phyloP scores from a whole-genome alignment of 2,888 invertebrate species.

The Hemistola chrysoprasaria region DNA sequence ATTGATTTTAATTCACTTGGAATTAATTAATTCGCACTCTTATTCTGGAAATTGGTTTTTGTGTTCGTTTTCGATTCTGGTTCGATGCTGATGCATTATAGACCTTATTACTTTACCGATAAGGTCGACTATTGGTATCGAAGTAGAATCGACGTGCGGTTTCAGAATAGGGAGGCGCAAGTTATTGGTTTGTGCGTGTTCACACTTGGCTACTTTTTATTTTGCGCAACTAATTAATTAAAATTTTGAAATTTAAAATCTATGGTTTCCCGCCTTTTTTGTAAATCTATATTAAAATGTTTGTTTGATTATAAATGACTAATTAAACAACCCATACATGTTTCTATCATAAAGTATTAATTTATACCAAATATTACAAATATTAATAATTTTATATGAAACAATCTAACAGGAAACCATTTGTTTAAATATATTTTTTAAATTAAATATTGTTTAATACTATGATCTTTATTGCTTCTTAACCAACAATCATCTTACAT shows the following conservation, averaged over 20 bases:
- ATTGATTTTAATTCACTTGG: slow-evolving; percentile 38
- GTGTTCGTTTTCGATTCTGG: slow-evolving; percentile 32
- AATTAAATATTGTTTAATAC: too few species aligned
- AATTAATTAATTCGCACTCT: slow-evolving; percentile 49
- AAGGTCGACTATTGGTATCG: slow-evolving; percentile 43
- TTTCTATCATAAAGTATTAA: too few species aligned
- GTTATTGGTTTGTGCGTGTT: slow-evolving; percentile 50
- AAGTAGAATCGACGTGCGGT: slow-evolving; percentile 31
- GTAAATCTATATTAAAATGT: too few species aligned
- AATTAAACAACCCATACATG: too few species aligned
- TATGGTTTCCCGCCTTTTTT: slow-evolving; percentile 8
- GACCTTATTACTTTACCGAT: slow-evolving; percentile 37
- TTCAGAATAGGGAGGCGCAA: slow-evolving; percentile 59
- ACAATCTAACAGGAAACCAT: too few species aligned
- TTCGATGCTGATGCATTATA: slow-evolving; percentile 40
- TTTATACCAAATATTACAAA: too few species aligned
- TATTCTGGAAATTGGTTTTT: slow-evolving; percentile 61
- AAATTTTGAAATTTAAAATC: slow-evolving; percentile 18
- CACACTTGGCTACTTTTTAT: slow-evolving; percentile 28
- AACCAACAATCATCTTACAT: too few species aligned
- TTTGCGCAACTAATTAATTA: slow-evolving; percentile 26
- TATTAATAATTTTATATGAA: too few species aligned
- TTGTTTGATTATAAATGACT: too few species aligned
- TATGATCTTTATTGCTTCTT: too few species aligned
- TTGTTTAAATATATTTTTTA: too few species aligned